Evolutionary conservation across 2,797 vertebrate genomes (phyloP).

Genomic region (Lepus oiostolus): DNA sequence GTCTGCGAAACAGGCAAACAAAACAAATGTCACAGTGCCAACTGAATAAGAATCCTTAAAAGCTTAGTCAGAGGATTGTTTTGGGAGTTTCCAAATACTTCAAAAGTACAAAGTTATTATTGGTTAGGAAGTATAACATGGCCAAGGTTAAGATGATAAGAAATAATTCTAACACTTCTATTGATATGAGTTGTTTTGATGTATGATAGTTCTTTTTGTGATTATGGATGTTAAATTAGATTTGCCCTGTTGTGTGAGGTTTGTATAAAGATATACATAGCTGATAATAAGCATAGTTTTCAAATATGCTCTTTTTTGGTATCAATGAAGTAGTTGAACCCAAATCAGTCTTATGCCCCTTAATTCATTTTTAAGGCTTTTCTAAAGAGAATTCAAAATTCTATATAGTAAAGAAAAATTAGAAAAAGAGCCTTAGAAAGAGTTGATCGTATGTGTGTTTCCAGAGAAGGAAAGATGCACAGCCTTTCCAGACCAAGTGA

Average conservation of each 20-base stretch:
- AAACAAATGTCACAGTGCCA: background rate
- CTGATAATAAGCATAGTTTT: background rate
- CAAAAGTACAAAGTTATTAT: background rate
- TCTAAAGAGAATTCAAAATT: background rate
- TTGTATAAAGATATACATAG: background rate
- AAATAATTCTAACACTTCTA: background rate
- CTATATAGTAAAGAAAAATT: background rate
- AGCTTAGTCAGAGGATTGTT: background rate
- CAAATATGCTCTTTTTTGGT: background rate
- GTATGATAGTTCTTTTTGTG: background rate
- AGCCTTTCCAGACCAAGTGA: conserved; percentile 1
- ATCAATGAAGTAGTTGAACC: background rate
- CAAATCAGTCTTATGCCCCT: background rate
- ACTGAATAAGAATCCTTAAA: background rate
- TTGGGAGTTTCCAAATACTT: background rate
- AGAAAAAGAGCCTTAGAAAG: background rate
- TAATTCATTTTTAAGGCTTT: background rate
- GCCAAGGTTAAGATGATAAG: background rate
- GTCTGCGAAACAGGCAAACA: background rate
- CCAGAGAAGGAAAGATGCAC: background rate
- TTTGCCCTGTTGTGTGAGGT: background rate
- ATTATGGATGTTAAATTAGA: background rate
- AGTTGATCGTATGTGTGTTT: background rate
- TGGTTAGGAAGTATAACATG: background rate
- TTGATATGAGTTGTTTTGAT: background rate